Percentiles rank a stretch among this genome's conserved stretches.
Evolutionary conservation across 2,888 invertebrate species (phyloP).

Genomic region (Campoplex nolae): DNA sequence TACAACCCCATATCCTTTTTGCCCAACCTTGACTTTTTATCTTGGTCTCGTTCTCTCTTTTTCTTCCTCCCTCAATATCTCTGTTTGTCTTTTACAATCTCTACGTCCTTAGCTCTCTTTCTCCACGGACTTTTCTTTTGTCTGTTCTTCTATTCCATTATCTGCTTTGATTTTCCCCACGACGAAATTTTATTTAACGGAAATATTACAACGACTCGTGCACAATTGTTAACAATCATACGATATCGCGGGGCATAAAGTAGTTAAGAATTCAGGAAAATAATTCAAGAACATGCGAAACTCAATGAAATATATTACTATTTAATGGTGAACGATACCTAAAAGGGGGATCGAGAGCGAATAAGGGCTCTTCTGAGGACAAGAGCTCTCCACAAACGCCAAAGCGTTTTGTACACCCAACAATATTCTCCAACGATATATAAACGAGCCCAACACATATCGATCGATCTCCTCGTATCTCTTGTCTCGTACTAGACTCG

Average conservation of each 20-base stretch:
- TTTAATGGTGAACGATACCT: not conserved
- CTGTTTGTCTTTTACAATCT: not conserved
- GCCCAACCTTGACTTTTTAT: slow-evolving; percentile 24
- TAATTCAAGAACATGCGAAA: slow-evolving; percentile 1
- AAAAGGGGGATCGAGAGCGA: not conserved
- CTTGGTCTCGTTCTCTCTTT: not conserved
- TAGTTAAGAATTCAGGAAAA: not conserved
- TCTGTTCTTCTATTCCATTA: not conserved
- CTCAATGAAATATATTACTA: not conserved
- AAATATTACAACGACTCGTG: not conserved
- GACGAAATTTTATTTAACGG: not conserved
- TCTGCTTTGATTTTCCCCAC: not conserved
- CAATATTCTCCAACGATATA: not conserved
- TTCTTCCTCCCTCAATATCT: not conserved
- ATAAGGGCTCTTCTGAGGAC: not conserved
- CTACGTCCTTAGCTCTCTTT: not conserved
- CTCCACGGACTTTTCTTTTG: not conserved
- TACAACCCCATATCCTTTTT: slow-evolving; percentile 20
- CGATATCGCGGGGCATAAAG: not conserved
- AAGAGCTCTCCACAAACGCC: not conserved
- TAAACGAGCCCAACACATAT: too few species aligned
- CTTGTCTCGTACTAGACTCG: not conserved
- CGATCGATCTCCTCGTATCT: slow-evolving; percentile 2
- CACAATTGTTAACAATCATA: not conserved
- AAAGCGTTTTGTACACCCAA: not conserved